Conservation (phyloP, 1,140 invertebrate genomes). For the Orchestia grillus region DNA sequence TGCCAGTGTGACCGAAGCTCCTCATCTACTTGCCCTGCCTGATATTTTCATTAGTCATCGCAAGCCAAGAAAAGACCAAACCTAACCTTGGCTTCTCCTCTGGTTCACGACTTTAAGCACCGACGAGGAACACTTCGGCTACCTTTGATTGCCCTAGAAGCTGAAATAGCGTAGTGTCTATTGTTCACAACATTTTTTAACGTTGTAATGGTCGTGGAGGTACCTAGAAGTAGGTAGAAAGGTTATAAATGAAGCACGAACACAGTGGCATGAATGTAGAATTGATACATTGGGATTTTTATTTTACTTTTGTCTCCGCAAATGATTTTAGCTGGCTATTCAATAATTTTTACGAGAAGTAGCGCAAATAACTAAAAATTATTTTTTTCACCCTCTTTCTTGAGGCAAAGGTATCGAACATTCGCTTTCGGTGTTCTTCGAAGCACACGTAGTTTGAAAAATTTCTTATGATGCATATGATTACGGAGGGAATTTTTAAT, state of each 20-base stretch:
- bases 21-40: slow-evolving; percentile 10
- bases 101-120: neutral
- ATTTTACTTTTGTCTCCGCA: neutral
- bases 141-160: neutral
- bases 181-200: neutral
- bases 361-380: too few relatives aligned
- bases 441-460: neutral
- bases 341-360: neutral
- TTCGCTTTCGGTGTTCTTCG: neutral
- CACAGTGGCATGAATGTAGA: neutral
- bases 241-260: neutral
- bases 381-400: too few relatives aligned
- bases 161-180: neutral
- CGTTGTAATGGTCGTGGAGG: neutral
- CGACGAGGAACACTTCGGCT: neutral
- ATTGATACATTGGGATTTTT: neutral
- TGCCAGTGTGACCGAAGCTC: neutral
- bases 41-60: slow-evolving; percentile 38
- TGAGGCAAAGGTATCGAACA: too few relatives aligned
- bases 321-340: neutral
- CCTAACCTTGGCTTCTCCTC: neutral
- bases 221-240: too few relatives aligned
- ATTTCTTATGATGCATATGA: neutral
- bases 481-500: neutral
- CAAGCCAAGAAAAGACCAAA: slow-evolving; percentile 7